Evolutionary conservation across 2,888 invertebrate genomes (phyloP), one percentile per base, ranked within the genome.

Genomic region (Netelia melanura): DNA sequence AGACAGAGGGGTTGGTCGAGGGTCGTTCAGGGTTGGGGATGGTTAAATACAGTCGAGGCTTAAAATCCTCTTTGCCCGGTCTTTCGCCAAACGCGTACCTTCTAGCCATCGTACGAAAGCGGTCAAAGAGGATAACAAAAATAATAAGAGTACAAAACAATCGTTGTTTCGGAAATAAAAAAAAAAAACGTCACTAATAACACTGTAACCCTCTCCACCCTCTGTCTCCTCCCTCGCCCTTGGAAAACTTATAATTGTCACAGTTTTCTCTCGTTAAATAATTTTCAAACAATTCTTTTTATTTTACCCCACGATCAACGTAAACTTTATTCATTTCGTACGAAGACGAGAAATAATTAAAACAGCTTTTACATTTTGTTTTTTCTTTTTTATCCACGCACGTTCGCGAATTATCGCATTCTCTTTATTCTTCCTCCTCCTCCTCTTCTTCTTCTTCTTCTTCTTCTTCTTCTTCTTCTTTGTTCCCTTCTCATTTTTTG

Each of bases 21-120:
- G 6, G 38, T 38, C 38, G 38, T 38, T 38, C 38, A 6, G 38
- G 38, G 38, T 38, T 38, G 38, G 38, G 5, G 38, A 38, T 5
- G 54, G 54, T 54, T 58, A 78, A 72, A 44, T 54, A 61, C 58
- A 25, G 79, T 76, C 11, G 10, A 65, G 38, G 25, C 71, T 71
- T 21, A 21, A 58, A 58, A 58, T 58, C 58, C 58, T 38, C 38
- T 38, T 38, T 38, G 38, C 38, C 6, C 38, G 38, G 38, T 38
- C 8, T 38, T 38, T 38, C 38, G 38, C 38, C 38, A 6, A 38
- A 5, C 38, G 38, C 38, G 8, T 38, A 17, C 58, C 17, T 58
- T 23, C 17, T 23, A 21, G n/a, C 58, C 38, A 38, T 58, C 9
- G n/a, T 58, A 14, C 48, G 48, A 14, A 14, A 2, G 3, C 48